phyloP scores from a whole-genome alignment of 1,140 invertebrate species.

The Neodiprion lecontei region DNA sequence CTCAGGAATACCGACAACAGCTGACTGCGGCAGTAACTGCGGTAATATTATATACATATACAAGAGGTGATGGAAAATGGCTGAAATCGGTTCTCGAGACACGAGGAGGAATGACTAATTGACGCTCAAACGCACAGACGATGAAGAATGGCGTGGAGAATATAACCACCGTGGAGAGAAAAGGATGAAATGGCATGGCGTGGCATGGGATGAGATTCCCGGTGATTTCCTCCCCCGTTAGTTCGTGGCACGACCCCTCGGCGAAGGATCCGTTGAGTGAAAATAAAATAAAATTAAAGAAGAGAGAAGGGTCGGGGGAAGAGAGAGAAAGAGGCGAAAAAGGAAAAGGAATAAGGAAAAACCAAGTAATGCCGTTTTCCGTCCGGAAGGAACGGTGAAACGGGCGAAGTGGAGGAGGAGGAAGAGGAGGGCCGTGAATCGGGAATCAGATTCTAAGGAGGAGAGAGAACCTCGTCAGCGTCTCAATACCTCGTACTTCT shows the following conservation, averaged over 20 bases:
- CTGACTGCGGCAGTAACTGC: too few species aligned
- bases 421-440: not conserved
- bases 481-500: not conserved
- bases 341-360: not conserved
- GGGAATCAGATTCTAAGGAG: not conserved
- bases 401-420: too few species aligned
- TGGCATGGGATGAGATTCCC: not conserved
- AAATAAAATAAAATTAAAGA: not conserved
- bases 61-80: too few species aligned
- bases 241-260: too few species aligned
- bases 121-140: too few species aligned
- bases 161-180: too few species aligned
- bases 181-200: too few species aligned
- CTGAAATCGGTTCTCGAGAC: too few species aligned
- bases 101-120: too few species aligned
- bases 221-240: not conserved
- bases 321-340: not conserved
- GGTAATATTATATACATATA: too few species aligned
- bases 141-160: too few species aligned
- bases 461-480: not conserved
- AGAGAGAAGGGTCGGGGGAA: not conserved
- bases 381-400: not conserved
- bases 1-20: too few species aligned
- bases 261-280: not conserved
- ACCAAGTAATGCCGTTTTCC: not conserved